Percentiles rank a stretch among this genome's conserved stretches.
Evolutionary conservation across 2,113 vertebrate genomes (phyloP).

Genomic region (rat (Rattus norvegicus)): GRCr8 NC_086032.1:26115501-26116000

Average conservation of each 20-base stretch:
- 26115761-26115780: neutral
- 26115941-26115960: neutral
- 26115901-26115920: neutral
- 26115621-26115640: neutral
- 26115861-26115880: neutral
- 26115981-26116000: neutral
- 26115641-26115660: accelerated
- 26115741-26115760: neutral
- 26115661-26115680: neutral
- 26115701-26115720: neutral
- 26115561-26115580: neutral
- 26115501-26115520: neutral
- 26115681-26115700: neutral
- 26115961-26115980: neutral
- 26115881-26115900: neutral
- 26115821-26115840: neutral
- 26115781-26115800: neutral
- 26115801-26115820: neutral
- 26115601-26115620: too few species aligned
- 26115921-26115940: neutral
- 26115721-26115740: neutral
- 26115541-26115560: neutral
- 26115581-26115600: neutral
- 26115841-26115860: neutral
- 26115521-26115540: neutral